Conservation (phyloP, 1,140 invertebrate genomes). For the Drosophila saltans region DNA sequence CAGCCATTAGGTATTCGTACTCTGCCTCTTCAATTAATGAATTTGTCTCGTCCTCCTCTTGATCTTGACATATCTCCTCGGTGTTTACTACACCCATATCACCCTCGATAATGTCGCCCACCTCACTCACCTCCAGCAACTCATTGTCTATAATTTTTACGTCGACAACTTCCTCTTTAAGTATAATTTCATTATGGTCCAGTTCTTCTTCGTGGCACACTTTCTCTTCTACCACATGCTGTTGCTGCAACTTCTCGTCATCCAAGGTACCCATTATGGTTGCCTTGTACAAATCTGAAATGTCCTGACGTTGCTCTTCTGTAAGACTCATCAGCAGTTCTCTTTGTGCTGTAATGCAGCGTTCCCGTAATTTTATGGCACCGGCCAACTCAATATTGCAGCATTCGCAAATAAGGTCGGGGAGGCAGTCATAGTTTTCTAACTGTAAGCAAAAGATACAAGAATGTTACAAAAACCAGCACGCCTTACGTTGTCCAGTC, state of each 20-base stretch:
- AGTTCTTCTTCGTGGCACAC: slow-evolving; percentile 25
- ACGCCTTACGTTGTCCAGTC: not conserved
- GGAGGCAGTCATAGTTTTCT: slow-evolving; percentile 48
- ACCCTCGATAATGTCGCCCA: slow-evolving; percentile 26
- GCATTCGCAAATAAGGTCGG: slow-evolving; percentile 69
- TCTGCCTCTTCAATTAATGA: slow-evolving; percentile 61
- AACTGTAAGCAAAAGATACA: slow-evolving; percentile 30
- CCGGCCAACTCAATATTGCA: slow-evolving; percentile 55
- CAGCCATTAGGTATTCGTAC: slow-evolving; percentile 58
- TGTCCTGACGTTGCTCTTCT: slow-evolving; percentile 41
- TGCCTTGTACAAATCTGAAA: slow-evolving; percentile 30
- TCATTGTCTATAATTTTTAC: slow-evolving; percentile 47
- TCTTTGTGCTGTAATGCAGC: slow-evolving; percentile 61
- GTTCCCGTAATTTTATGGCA: slow-evolving; percentile 55
- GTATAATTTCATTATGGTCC: slow-evolving; percentile 11
- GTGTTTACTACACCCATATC: slow-evolving; percentile 18
- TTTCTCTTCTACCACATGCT: slow-evolving; percentile 21
- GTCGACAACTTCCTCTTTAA: slow-evolving; percentile 36
- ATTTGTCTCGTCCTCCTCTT: slow-evolving; percentile 44
- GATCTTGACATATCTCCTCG: not conserved
- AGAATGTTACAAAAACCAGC: not conserved
- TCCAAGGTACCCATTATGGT: slow-evolving; percentile 34
- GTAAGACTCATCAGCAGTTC: slow-evolving; percentile 48
- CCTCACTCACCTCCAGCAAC: slow-evolving; percentile 41
- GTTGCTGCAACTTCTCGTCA: slow-evolving; percentile 13